Evolutionary conservation across 2,113 vertebrate species (phyloP).

Genomic region (Percina caprodes): DNA sequence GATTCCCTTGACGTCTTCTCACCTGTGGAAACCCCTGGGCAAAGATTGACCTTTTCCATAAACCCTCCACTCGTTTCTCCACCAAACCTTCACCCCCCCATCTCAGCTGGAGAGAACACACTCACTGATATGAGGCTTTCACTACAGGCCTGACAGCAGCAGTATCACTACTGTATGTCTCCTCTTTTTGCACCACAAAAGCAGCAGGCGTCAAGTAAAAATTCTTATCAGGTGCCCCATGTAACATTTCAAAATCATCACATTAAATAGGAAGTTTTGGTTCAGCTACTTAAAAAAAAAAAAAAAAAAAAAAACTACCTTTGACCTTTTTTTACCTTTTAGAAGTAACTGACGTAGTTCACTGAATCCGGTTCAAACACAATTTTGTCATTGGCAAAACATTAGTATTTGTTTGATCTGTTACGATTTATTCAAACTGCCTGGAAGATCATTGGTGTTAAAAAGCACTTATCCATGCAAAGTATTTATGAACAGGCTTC

Average conservation of each 20-base stretch:
- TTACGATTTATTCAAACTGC: too few species aligned
- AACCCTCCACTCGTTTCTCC: neutral
- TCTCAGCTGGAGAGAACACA: neutral
- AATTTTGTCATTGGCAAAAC: constrained; percentile 12
- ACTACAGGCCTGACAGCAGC: constrained; percentile 18
- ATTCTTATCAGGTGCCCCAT: neutral
- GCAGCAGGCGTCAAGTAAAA: neutral
- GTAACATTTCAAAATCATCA: neutral
- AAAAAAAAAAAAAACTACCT: too few species aligned
- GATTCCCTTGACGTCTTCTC: constrained; percentile 47
- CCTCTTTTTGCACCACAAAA: neutral
- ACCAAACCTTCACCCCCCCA: neutral
- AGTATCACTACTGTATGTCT: neutral
- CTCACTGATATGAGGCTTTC: constrained; percentile 38
- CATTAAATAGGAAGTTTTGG: too few species aligned
- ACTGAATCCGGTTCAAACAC: constrained; percentile 1
- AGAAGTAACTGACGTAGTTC: neutral
- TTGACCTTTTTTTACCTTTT: too few species aligned
- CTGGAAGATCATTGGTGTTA: too few species aligned
- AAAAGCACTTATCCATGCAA: too few species aligned
- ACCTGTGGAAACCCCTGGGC: constrained; percentile 58
- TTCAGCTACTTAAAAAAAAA: too few species aligned
- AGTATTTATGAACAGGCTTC: too few species aligned
- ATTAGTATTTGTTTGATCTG: neutral
- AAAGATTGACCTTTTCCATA: constrained; percentile 17